Base-by-base conservation (phyloP, 2,113 vertebrate species). In the Synodontis membranacea region DNA sequence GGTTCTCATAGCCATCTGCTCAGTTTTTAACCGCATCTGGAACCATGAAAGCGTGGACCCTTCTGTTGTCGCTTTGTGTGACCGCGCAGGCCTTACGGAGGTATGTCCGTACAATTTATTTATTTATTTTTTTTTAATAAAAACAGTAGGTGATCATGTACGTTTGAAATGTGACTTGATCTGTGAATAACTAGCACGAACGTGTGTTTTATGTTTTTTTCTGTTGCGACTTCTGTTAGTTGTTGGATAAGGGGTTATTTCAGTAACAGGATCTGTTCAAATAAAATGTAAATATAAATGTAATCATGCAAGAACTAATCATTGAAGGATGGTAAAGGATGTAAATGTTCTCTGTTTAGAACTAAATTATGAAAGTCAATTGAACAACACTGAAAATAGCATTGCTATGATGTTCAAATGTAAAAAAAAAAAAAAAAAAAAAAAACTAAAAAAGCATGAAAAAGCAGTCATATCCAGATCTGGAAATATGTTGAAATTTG, bases 61-160 rank as follows among this genome's bases (percentile, higher is more conserved):
- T 93, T 28, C 80, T 92, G 25, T 62, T 95, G 7, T 89, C 62
- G 23, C 21, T 93, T 82, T 89, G 86, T 60, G 34, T 88, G 62
- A 89, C 91, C 46, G 86, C 90, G 88, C 86, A 92, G 14, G 89
- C 93, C 34, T 86, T 96, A 75, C 91, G 88, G 88, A 94, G 95
- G 95, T 96, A 93, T 34, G 70, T 86, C 48, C 58, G 39, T 8
- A 2, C 10, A 19, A 39, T n/a, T n/a, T n/a, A n/a, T n/a, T n/a
- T n/a, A n/a, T n/a, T n/a, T n/a, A n/a, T n/a, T 62, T 79, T 28
- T n/a, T 39, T 21, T 39, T 11, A 37, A 25, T 46, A 31, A 46
- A 64, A 19, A 50, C 7, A 66, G 15, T 19, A 46, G 5, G 17
- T 42, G 21, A 74, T 52, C 52, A 1, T 85, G 15, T 60, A 28